Evolutionary conservation across 2,113 vertebrate species (phyloP), one percentile per base, ranked within the genome.

Genomic region (Elephantulus edwardii): DNA sequence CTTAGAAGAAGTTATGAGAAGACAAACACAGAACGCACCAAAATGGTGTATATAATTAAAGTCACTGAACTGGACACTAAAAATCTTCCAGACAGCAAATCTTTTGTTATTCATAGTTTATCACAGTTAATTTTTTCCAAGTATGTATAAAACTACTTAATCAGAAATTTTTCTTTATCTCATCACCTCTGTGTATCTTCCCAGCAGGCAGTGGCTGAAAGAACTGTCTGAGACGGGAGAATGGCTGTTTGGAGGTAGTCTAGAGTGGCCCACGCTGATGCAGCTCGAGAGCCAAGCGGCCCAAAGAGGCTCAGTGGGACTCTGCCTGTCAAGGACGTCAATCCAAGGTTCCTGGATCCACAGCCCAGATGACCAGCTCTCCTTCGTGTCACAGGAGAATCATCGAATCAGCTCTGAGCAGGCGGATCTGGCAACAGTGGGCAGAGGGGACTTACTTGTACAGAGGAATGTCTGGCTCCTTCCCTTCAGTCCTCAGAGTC

Each of bases 401-500:
- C 70, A 24, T n/a, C n/a, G n/a, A n/a, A n/a, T n/a, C n/a, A n/a
- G n/a, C 6, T 46, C 60, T 11, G 9, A 42, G n/a, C 6, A 40
- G 8, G 3, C 16, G 2, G 40, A 16, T 0, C 14, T 4, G 0
- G 5, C 0, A 50, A 44, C 50, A 54, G 2, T 6, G 46, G 56
- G 17, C 75, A 40, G 26, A 0, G 13, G 35, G 14, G 30, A 96
- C 98, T 98, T 98, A 99, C 99, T 99, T 99, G 97, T 99, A 99
- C 35, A 99, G 98, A 11, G 99, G 99, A 95, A 99, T 99, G 80
- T 99, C 99, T 0, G 99, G 99, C 88, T 99, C 99, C 95, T 99
- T 99, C 71, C 99, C 99, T 97, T 99, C 99, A 0, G 99, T 99
- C 74, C 99, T 97, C 54, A 99, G 98, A 35, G 99, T 99, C 97